Evolutionary conservation across 1,140 invertebrate genomes (phyloP), one percentile per base, ranked within the genome.

Genomic region (Pentalonia nigronervosa): DNA sequence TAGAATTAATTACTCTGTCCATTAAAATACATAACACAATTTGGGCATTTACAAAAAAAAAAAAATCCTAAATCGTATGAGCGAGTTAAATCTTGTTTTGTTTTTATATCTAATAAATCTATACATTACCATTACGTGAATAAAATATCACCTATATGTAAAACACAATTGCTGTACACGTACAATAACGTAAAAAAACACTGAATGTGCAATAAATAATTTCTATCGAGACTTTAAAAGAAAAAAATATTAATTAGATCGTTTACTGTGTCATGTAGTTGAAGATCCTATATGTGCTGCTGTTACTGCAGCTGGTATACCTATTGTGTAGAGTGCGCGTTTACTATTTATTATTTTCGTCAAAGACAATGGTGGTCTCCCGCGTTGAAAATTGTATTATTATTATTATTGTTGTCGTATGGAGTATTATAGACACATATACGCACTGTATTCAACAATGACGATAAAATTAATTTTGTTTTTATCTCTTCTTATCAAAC

Each of bases 401-500:
- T 30, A 47, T 47, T n/a, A 87, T 87, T 47, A n/a, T 48, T 48
- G 14, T 87, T 48, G 83, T 76, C n/a, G 60, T 76, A n/a, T 67
- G 30, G 60, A n/a, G 30, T 84, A 84, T 45, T 84, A 84, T 45
- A 45, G 41, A 14, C 41, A 45, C 41, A 25, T 21, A 11, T 4
- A 47, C 48, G n/a, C 45, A 6, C 45, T 11, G 41, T 14, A 23
- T 23, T 87, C 23, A 30, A 47, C 41, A 87, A 87, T n/a, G 84
- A 47, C 45, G 11, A 45, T 47, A 20, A 87, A 48, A 87, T 83
- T 83, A 34, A 41, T 87, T 86, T n/a, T 87, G 11, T 47, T 87
- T 87, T 87, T 47, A 87, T 87, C 41, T 87, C 84, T 14, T 48
- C 45, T 87, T 86, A 45, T 87, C 84, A n/a, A 87, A 87, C 23